These are phyloP conservation scores for Sepioteuthis lessoniana DNA, from an alignment of 2,888 invertebrate species.

Conservation along the genomic window DNA sequence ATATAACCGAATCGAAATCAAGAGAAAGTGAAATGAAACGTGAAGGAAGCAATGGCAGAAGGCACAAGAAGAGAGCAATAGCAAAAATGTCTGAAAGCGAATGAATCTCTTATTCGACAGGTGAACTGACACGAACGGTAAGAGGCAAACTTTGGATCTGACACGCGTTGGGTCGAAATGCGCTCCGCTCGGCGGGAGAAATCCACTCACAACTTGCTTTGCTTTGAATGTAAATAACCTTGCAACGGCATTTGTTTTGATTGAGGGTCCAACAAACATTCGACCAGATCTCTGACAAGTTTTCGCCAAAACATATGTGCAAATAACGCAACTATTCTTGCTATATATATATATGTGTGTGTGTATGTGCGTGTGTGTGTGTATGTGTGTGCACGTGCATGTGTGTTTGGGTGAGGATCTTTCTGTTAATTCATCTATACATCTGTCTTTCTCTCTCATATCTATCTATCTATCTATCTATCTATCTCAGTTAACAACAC, in stretches of 20 bases:
- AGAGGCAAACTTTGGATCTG: not conserved
- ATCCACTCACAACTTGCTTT: not conserved
- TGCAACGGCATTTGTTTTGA: not conserved
- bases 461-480: no score
- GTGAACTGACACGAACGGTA: not conserved
- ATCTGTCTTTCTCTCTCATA: no score
- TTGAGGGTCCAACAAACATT: not conserved
- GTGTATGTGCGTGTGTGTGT: no score
- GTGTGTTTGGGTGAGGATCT: no score
- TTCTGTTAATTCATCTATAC: no score
- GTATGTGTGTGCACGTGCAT: no score
- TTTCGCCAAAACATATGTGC: not conserved
- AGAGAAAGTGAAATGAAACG: no score
- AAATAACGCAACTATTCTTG: not conserved
- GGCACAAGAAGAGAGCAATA: no score
- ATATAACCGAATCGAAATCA: no score
- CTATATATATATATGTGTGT: no score
- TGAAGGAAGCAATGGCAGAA: no score
- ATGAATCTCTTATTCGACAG: not conserved
- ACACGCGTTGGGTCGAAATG: not conserved
- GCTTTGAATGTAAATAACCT: constrained; percentile 14
- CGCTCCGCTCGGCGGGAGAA: not conserved
- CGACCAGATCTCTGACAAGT: not conserved
- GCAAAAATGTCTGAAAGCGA: not conserved
- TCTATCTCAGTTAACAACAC: no score